phyloP scores from a whole-genome alignment of 2,113 vertebrate species.

The Mionectes macconnelli region DNA sequence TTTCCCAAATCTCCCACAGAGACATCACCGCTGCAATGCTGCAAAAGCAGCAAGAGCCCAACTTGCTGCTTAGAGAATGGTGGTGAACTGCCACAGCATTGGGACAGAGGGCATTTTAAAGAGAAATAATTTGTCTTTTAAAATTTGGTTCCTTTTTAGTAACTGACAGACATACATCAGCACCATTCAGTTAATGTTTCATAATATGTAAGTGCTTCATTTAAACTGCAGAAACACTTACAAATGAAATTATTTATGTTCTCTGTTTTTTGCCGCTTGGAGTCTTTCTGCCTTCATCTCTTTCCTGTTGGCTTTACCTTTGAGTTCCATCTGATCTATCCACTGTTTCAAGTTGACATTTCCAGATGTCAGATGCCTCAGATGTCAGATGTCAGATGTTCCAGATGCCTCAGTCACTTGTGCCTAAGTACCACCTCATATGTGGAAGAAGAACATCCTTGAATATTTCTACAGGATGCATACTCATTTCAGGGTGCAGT shows the following conservation, averaged over 20 bases:
- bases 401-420: neutral
- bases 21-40: neutral
- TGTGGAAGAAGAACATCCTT: neutral
- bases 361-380: no score
- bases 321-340: neutral
- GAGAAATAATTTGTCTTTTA: neutral
- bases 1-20: neutral
- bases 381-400: no score
- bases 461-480: neutral
- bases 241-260: neutral
- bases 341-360: neutral
- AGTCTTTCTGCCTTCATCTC: neutral
- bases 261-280: neutral
- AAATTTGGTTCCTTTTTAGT: neutral
- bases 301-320: neutral
- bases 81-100: neutral
- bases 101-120: neutral
- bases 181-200: neutral
- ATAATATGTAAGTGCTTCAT: neutral
- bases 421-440: neutral
- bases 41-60: neutral
- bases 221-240: neutral
- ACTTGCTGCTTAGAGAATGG: neutral
- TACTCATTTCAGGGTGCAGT: neutral
- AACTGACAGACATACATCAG: neutral